These are phyloP conservation scores for Monopterus albus DNA, from an alignment of 2,113 vertebrate genomes.

Conservation along the genomic window DNA sequence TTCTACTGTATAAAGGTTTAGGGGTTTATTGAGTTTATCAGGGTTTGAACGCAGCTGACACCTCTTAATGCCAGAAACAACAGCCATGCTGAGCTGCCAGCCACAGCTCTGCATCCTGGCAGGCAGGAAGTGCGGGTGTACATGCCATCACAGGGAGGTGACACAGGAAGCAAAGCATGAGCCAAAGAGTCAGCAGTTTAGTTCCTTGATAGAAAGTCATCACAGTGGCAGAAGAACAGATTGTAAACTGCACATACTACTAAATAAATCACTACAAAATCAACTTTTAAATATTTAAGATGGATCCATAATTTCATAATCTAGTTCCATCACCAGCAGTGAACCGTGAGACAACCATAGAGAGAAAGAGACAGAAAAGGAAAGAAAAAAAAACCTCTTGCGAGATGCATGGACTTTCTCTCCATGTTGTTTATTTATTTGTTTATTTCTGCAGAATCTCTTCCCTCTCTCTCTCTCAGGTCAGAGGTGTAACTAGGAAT, in stretches of 20 bases:
- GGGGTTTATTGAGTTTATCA: constrained; percentile 21
- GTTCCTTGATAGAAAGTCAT: constrained; percentile 35
- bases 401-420: constrained; percentile 48
- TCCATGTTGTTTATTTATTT: constrained; percentile 70
- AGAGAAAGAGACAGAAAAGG: not conserved
- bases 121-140: constrained; percentile 67
- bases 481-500: constrained; percentile 74
- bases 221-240: not conserved
- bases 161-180: constrained; percentile 62
- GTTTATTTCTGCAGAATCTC: constrained; percentile 70
- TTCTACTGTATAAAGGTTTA: not conserved
- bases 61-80: constrained; percentile 58
- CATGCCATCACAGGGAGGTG: constrained; percentile 58
- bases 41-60: constrained; percentile 23
- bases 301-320: not conserved
- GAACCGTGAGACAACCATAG: constrained; percentile 8
- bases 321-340: constrained; percentile 15
- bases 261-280: not conserved
- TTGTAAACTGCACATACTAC: constrained; percentile 3
- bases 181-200: constrained; percentile 59
- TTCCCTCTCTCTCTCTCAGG: constrained; percentile 63
- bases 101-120: constrained; percentile 68
- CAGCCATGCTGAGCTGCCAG: constrained; percentile 41
- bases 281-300: constrained; percentile 13
- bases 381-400: constrained; percentile 32